Evolutionary conservation across 2,888 invertebrate species (phyloP).

Genomic region (Tiliacea aurago): DNA sequence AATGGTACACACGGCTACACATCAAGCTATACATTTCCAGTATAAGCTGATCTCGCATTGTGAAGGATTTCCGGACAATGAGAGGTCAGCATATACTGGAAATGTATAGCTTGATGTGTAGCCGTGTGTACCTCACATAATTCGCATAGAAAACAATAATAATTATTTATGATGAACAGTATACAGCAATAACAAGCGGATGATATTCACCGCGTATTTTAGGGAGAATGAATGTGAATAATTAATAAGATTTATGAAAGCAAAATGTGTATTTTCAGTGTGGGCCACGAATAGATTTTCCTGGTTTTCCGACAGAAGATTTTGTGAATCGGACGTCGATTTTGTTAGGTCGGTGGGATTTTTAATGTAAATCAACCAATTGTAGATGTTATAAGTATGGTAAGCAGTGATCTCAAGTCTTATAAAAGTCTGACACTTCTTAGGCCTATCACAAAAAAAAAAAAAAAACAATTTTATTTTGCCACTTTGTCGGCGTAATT

Average conservation of each 20-base stretch:
- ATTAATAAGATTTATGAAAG: slow-evolving; percentile 28
- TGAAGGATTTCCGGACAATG: no score
- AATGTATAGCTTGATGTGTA: no score
- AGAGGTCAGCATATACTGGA: no score
- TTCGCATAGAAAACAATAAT: background rate
- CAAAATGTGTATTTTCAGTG: slow-evolving; percentile 18
- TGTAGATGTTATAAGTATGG: background rate
- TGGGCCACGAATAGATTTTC: background rate
- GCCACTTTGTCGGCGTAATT: no score
- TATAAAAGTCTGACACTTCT: no score
- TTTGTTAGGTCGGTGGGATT: background rate
- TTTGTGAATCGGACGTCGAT: background rate
- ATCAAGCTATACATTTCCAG: no score
- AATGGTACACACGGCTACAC: no score
- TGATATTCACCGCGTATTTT: slow-evolving; percentile 29
- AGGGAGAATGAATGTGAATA: slow-evolving; percentile 24
- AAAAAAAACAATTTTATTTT: no score
- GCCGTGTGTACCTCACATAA: background rate
- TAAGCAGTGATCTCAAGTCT: background rate
- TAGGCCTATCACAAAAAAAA: no score
- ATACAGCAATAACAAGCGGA: slow-evolving; percentile 20
- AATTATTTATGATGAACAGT: slow-evolving; percentile 14
- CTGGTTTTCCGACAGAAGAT: slow-evolving; percentile 6
- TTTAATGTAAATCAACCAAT: background rate
- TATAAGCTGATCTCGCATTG: no score